Base-by-base conservation (phyloP, 2,888 invertebrate species). In the Rhingia rostrata region DNA sequence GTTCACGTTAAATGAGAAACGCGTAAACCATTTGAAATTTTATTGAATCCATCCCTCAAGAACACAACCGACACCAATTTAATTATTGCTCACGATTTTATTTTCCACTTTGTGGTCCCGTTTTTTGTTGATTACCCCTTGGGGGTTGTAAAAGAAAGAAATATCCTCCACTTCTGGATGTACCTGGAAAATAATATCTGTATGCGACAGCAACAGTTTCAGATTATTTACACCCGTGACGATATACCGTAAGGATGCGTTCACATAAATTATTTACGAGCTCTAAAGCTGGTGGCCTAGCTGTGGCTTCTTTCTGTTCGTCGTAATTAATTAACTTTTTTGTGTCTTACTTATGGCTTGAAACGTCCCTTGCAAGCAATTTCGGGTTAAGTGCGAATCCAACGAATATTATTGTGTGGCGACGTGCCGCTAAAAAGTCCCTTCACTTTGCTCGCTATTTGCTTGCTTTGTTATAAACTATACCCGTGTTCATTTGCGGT, bases 321-420 rank as follows among this genome's bases (percentile, higher is more conserved):
- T 6, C 32, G 54, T 56, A 63, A 73, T 73, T 64, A 73, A 64
- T 64, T 73, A 37, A 49, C 54, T 14, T 69, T 47, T 63, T 63
- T 63, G 63, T 73, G 43, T 63, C 63, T 47, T 56, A 63, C 47
- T 73, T 49, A 73, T 47, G 63, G 33, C 47, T 60, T 63, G 45
- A 39, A 51, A 54, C 63, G 54, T 35, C 12, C 39, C 51, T n/a
- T n/a, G 41, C 14, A 32, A 10, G 39, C 33, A 41, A 33, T 66
- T 66, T 37, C 12, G 37, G 51, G 70, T 49, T 60, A 51, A 70
- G 60, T 70, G 60, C 60, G 35, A 70, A 45, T 22, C 32, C 22
- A 6, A 3, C 6, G 7, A 12, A n/a, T 22, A 22, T 22, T 22
- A 22, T 12, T 35, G 0, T 12, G 2, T 41, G 47, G 43, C 47